A percentile compares a stretch with the other conserved stretches of the same genome.
Conservation (phyloP, 2,797 vertebrate species). For the Dallia pectoralis region DNA sequence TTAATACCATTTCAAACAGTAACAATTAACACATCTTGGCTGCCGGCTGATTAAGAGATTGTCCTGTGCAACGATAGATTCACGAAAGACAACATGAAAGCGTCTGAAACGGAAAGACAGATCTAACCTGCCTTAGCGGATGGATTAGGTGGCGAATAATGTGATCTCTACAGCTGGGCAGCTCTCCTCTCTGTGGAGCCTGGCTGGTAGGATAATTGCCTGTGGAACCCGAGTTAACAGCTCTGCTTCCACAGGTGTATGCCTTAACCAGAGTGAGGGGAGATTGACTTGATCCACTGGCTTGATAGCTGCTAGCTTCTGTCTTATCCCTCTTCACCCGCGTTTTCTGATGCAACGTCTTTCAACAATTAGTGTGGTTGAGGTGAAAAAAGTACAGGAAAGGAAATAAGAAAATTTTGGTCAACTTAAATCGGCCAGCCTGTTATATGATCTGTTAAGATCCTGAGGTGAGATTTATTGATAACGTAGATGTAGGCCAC, state of each 20-base stretch:
- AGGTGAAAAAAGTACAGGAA: too few relatives aligned
- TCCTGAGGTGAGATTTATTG: constrained; percentile 27
- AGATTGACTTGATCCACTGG: constrained; percentile 16
- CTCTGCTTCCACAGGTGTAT: background rate
- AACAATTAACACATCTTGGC: background rate
- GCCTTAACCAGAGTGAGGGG: background rate
- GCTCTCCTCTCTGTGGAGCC: constrained; percentile 32
- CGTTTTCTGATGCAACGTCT: too few relatives aligned
- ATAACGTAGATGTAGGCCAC: constrained; percentile 44
- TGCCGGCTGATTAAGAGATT: background rate
- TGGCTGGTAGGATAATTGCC: constrained; percentile 31
- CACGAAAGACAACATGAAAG: background rate
- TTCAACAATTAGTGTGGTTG: too few relatives aligned
- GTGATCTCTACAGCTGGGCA: constrained; percentile 32
- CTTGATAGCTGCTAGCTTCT: constrained; percentile 19
- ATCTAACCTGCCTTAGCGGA: constrained; percentile 14
- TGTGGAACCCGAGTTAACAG: constrained; percentile 8
- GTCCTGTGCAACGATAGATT: background rate
- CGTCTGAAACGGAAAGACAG: background rate
- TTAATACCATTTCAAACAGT: background rate
- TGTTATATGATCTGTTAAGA: constrained; percentile 12
- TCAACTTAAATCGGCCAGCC: too few relatives aligned
- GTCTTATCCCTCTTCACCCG: constrained; percentile 10
- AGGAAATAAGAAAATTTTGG: too few relatives aligned
- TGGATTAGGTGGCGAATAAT: constrained; percentile 36